Evolutionary conservation across 2,113 vertebrate species (phyloP).

Genomic region (Nesogale talazaci): DNA sequence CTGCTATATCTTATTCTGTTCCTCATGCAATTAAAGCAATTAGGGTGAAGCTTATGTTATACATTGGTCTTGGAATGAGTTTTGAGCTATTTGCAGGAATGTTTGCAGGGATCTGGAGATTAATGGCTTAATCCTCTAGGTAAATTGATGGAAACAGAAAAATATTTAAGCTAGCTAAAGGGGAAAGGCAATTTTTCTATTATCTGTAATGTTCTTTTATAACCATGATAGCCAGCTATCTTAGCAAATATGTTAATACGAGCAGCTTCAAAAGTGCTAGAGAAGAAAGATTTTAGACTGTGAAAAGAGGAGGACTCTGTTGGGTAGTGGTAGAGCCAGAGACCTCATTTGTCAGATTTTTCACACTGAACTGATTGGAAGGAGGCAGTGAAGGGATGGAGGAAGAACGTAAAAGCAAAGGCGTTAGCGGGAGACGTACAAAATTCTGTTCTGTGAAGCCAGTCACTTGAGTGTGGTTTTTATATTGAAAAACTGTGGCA

Average conservation of each 20-base stretch:
- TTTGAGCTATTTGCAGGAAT: slow-evolving; percentile 71
- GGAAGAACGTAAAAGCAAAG: slow-evolving; percentile 6
- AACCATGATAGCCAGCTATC: slow-evolving; percentile 29
- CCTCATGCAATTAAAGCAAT: slow-evolving; percentile 84
- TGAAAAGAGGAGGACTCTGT: neutral
- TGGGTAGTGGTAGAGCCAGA: neutral
- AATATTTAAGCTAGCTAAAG: slow-evolving; percentile 41
- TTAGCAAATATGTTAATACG: slow-evolving; percentile 26
- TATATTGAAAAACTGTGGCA: neutral
- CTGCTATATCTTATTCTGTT: slow-evolving; percentile 83
- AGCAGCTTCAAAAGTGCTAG: slow-evolving; percentile 2
- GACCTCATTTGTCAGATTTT: neutral
- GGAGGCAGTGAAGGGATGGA: neutral
- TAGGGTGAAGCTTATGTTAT: slow-evolving; percentile 64
- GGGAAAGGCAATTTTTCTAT: neutral
- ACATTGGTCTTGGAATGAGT: slow-evolving; percentile 59
- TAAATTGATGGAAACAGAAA: slow-evolving; percentile 60
- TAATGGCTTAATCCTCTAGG: slow-evolving; percentile 76
- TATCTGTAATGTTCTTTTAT: slow-evolving; percentile 25
- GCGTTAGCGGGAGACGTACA: neutral
- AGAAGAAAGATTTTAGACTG: neutral
- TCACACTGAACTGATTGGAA: neutral
- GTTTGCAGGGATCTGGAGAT: slow-evolving; percentile 67
- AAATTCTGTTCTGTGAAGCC: neutral
- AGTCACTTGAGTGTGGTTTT: neutral